Evolutionary conservation across 1,140 invertebrate species (phyloP).

Genomic region (Pemphigus obesinymphae): DNA sequence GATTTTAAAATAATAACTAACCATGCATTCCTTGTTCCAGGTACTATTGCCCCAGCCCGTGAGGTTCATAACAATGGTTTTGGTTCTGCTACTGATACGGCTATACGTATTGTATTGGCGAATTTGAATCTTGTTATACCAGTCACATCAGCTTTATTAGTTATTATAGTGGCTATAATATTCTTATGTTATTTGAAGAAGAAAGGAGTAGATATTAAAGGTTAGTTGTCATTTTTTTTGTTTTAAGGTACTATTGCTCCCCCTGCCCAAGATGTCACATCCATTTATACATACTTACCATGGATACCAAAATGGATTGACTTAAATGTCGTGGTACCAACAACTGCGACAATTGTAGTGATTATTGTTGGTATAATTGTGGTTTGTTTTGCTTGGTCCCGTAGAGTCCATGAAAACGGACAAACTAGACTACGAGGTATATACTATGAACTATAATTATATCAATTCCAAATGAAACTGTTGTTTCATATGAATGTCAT

Average conservation of each 20-base stretch:
- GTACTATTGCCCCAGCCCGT: slow-evolving; percentile 86
- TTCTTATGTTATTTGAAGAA: slow-evolving; percentile 83
- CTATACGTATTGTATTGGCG: slow-evolving; percentile 73
- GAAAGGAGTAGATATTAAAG: slow-evolving; percentile 75
- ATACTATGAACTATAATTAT: neutral
- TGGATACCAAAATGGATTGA: slow-evolving; percentile 82
- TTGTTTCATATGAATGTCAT: no score
- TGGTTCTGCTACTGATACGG: slow-evolving; percentile 62
- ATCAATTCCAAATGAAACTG: neutral
- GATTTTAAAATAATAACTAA: neutral
- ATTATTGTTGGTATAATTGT: slow-evolving; percentile 83
- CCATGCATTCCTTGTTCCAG: slow-evolving; percentile 60
- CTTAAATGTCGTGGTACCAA: slow-evolving; percentile 77
- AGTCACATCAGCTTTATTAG: slow-evolving; percentile 81
- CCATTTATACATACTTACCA: slow-evolving; percentile 61
- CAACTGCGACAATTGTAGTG: slow-evolving; percentile 76
- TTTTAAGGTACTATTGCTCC: slow-evolving; percentile 72
- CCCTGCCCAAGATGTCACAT: slow-evolving; percentile 60
- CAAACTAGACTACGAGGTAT: slow-evolving; percentile 75
- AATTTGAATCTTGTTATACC: slow-evolving; percentile 91
- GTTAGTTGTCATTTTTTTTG: slow-evolving; percentile 55
- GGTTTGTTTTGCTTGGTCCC: slow-evolving; percentile 76
- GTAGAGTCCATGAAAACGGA: slow-evolving; percentile 65
- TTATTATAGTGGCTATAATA: slow-evolving; percentile 86
- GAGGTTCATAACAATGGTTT: slow-evolving; percentile 62